phyloP scores from a whole-genome alignment of 1,140 invertebrate genomes.

The Berghia stephanieae region DNA sequence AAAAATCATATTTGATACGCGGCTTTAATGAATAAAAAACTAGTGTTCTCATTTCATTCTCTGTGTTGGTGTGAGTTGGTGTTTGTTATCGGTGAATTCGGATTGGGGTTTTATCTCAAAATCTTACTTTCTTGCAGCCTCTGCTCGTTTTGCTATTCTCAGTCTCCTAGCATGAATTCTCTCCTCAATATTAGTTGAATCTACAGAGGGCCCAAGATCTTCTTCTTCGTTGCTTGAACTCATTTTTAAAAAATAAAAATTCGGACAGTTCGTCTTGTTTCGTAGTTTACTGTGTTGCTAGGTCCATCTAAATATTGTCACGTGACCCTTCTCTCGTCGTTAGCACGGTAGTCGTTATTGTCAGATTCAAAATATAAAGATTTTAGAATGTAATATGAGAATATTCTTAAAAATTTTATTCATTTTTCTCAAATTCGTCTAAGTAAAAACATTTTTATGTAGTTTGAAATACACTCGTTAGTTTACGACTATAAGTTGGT shows the following conservation, averaged over 20 bases:
- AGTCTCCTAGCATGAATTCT: conserved; percentile 61
- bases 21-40: neutral
- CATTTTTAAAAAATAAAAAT: conserved; percentile 51
- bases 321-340: conserved; percentile 32
- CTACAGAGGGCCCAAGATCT: conserved; percentile 60
- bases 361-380: neutral
- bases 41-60: neutral
- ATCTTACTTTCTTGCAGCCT: conserved; percentile 56
- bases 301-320: conserved; percentile 35
- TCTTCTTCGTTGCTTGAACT: conserved; percentile 63
- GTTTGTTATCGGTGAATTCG: too few relatives aligned
- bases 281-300: conserved; percentile 43
- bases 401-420: too few relatives aligned
- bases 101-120: too few relatives aligned
- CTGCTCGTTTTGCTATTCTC: conserved; percentile 58
- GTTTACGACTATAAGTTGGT: too few relatives aligned
- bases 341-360: neutral
- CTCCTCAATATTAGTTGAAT: conserved; percentile 63
- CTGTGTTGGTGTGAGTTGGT: too few relatives aligned
- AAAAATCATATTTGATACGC: too few relatives aligned
- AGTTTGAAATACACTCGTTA: too few relatives aligned
- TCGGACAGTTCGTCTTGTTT: neutral
- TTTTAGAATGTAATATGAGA: too few relatives aligned
- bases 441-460: too few relatives aligned
- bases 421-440: too few relatives aligned